phyloP scores from a whole-genome alignment of 2,797 vertebrate genomes.

The Pelobates cultripes region DNA sequence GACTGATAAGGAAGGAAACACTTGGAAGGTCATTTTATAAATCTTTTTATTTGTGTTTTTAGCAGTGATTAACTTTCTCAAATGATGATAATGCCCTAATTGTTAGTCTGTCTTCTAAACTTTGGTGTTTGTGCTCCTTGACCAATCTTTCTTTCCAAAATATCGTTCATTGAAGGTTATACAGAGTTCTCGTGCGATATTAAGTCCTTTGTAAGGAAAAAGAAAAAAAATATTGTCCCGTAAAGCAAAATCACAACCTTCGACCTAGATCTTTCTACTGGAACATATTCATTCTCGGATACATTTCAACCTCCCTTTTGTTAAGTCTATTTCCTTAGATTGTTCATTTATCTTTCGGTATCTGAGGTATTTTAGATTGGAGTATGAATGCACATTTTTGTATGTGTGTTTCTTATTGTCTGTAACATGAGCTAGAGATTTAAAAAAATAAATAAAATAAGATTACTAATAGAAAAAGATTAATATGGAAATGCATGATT shows the following conservation, averaged over 20 bases:
- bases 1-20: too few species aligned
- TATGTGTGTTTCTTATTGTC: not conserved
- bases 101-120: too few species aligned
- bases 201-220: not conserved
- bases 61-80: too few species aligned
- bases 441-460: too few species aligned
- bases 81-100: too few species aligned
- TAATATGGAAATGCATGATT: too few species aligned
- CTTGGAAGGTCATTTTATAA: too few species aligned
- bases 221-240: not conserved
- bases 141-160: too few species aligned
- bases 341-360: slow-evolving; percentile 13
- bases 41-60: too few species aligned
- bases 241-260: not conserved
- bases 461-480: too few species aligned
- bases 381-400: not conserved
- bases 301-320: slow-evolving; percentile 8
- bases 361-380: not conserved
- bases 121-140: too few species aligned
- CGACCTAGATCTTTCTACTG: slow-evolving; percentile 18
- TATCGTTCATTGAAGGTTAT: too few species aligned
- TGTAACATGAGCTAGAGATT: not conserved
- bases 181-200: not conserved
- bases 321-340: slow-evolving; percentile 42
- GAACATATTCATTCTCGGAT: not conserved